A percentile compares a stretch with the other conserved stretches of the same genome.
Conservation (phyloP, 2,888 invertebrate genomes). For the Notodonta dromedarius region DNA sequence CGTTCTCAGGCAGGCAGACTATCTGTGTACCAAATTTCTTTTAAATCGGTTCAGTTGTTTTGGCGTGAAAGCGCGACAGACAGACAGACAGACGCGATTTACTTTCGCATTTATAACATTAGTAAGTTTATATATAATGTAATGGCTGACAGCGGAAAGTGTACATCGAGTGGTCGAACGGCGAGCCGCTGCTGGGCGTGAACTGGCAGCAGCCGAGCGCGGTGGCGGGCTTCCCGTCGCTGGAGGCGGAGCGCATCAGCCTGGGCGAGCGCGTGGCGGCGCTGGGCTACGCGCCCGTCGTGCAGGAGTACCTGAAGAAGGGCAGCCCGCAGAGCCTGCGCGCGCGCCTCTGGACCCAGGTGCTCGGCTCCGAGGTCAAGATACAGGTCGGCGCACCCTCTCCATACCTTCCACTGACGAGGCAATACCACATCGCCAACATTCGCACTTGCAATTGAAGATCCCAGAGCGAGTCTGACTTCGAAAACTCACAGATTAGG, state of each 20-base stretch:
- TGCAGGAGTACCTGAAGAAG: constrained; percentile 95
- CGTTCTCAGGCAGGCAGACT: too few relatives aligned
- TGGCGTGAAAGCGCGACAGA: too few relatives aligned
- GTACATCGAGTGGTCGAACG: constrained; percentile 89
- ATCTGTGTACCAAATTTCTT: too few relatives aligned
- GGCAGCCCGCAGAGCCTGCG: constrained; percentile 92
- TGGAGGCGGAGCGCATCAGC: constrained; percentile 88
- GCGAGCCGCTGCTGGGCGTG: constrained; percentile 90
- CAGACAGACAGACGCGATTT: too few relatives aligned
- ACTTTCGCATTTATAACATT: too few relatives aligned
- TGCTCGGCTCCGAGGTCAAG: constrained; percentile 91
- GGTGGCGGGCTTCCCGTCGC: constrained; percentile 80
- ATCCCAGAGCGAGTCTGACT: too few relatives aligned
- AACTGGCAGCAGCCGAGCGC: constrained; percentile 85
- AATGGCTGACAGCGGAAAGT: constrained; percentile 87
- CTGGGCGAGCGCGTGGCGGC: constrained; percentile 91
- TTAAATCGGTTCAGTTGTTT: too few relatives aligned
- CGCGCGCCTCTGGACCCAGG: constrained; percentile 93
- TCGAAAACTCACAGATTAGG: too few relatives aligned
- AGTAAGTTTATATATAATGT: not conserved
- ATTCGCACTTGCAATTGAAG: too few relatives aligned
- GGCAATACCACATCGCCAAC: too few relatives aligned
- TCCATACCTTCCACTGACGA: too few relatives aligned
- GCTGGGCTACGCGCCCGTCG: constrained; percentile 92
- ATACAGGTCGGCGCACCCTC: constrained; percentile 77